Evolutionary conservation across 1,140 invertebrate genomes (phyloP), one percentile per base, ranked within the genome.

Genomic region (Oppia nitens): DNA sequence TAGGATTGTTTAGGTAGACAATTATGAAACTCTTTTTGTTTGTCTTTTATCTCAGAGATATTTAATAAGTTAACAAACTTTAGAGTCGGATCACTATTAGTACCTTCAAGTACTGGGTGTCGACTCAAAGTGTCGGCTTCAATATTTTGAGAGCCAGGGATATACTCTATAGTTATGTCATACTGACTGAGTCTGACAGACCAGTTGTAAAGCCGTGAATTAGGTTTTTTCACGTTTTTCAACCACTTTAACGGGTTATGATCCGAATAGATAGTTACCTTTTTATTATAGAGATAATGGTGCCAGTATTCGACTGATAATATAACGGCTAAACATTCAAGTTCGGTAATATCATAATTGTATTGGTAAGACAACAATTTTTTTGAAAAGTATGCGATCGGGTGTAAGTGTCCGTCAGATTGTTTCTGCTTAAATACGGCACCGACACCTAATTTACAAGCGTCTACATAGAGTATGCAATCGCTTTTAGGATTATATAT

Each of bases 391-490:
- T 62, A 54, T 0, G 20, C 50, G 2, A 58, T 50, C 32, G 55
- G 51, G 29, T 59, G 26, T 11, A 29, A 4, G 55, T 53, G 17
- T 21, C 48, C 32, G 2, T 40, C 14, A 17, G 24, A 21, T 50
- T 57, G 48, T 12, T 48, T 48, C 54, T 72, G 67, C 0, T 68
- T 53, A 6, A 73, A 40, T 1, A 72, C 64, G 3, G 67, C 68
- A 11, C 68, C 70, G 40, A 68, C 65, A 1, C 68, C 70, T 2
- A 59, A 45, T 9, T 64, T 62, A 17, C 60, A 63, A 0, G 68
- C 69, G 59, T 73, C 71, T 0, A 68, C 68, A n/a, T 67, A 63
- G 12, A 72, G 24, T 25, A 66, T 59, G 0, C 58, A 26, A 26
- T 47, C 17, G 14, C 3, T 20, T 1, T 49, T 54, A 28, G 61